phyloP scores from a whole-genome alignment of 2,797 vertebrate genomes.

The Manis pentadactyla region DNA sequence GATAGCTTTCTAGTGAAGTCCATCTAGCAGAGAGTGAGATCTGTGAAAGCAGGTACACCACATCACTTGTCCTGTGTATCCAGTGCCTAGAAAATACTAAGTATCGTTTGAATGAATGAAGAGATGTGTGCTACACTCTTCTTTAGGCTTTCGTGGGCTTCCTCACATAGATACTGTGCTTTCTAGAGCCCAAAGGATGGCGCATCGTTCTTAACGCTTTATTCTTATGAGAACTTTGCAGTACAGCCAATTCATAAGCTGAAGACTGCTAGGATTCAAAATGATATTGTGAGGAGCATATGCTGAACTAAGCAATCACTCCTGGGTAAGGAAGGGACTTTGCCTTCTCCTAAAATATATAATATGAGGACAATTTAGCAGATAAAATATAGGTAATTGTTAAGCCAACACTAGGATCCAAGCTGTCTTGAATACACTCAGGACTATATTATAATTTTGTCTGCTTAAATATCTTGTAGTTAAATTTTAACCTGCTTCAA shows the following conservation, averaged over 20 bases:
- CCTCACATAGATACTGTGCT: not conserved
- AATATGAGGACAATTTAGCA: not conserved
- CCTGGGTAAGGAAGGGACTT: not conserved
- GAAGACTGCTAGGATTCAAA: not conserved
- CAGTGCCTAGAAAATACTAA: not conserved
- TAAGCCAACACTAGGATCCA: not conserved
- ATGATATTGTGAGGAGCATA: not conserved
- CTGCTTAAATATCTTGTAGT: not conserved
- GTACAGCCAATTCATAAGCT: not conserved
- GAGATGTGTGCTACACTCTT: not conserved
- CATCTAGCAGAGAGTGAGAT: not conserved
- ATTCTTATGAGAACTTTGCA: not conserved
- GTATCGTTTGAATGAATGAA: not conserved
- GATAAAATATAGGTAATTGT: not conserved
- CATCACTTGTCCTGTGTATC: not conserved
- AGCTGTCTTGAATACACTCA: not conserved
- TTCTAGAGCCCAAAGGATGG: not conserved
- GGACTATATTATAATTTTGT: conserved; percentile 21
- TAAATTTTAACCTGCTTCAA: not conserved
- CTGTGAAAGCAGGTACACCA: not conserved
- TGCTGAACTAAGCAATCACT: not conserved
- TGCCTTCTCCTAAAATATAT: not conserved
- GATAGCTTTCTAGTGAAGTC: not conserved
- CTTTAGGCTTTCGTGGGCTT: not conserved
- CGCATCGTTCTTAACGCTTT: not conserved